Evolutionary conservation across 2,797 vertebrate genomes (phyloP).

Genomic region (Carcharodon carcharias): DNA sequence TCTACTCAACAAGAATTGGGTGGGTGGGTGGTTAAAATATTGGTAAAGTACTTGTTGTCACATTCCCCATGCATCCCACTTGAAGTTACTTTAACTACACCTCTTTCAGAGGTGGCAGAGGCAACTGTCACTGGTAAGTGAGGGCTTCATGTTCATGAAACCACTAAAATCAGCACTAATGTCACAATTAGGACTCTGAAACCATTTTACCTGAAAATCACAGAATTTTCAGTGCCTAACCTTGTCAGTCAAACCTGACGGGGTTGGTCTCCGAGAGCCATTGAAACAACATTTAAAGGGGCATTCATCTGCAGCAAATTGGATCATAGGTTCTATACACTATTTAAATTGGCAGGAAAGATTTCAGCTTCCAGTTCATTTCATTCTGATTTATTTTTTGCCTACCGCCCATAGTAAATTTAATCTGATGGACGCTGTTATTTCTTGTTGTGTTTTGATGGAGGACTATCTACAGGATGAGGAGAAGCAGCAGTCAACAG

Average conservation of each 20-base stretch:
- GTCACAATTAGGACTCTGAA: neutral
- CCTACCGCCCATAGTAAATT: neutral
- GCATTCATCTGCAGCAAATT: neutral
- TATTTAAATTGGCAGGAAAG: neutral
- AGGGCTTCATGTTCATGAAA: no score
- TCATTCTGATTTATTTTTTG: neutral
- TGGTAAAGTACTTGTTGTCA: neutral
- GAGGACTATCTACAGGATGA: neutral
- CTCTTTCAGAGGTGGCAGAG: neutral
- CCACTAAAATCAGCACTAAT: no score
- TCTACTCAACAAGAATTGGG: neutral
- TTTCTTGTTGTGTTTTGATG: neutral
- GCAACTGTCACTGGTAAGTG: neutral
- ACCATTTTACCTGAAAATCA: neutral
- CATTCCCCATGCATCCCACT: neutral
- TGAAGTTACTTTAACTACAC: neutral
- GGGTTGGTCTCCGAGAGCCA: neutral
- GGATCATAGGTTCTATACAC: neutral
- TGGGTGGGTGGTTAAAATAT: neutral
- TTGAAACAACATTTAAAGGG: neutral
- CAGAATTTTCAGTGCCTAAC: neutral
- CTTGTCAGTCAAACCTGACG: neutral
- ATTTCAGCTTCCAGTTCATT: neutral
- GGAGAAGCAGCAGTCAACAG: neutral
- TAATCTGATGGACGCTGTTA: neutral